Percentiles rank a stretch among this genome's conserved stretches.
Evolutionary conservation across 92 coral and sea anemone species (phyloP).

Genomic region (Paragorgia papillata): DNA sequence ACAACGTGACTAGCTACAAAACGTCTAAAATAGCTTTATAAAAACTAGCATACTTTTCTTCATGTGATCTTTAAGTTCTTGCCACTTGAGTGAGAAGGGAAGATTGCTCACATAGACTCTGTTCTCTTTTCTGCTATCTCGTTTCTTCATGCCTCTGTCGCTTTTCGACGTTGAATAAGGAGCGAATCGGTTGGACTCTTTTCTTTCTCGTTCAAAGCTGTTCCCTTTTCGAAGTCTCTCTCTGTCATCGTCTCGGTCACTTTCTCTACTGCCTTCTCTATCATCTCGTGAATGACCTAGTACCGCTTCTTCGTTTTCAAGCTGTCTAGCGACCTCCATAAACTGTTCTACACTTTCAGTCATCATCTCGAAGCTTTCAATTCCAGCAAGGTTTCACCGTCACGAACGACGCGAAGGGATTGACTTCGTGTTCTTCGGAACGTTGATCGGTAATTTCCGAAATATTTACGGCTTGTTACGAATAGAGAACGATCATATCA

Average conservation of each 20-base stretch:
- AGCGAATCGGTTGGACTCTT: slow-evolving; percentile 72
- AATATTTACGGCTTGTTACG: no score
- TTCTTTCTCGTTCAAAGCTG: slow-evolving; percentile 81
- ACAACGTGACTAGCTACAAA: no score
- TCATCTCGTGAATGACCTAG: slow-evolving; percentile 59
- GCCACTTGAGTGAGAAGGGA: slow-evolving; percentile 86
- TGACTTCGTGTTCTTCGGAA: no score
- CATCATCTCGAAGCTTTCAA: slow-evolving; percentile 9
- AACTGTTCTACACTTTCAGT: slow-evolving; percentile 38
- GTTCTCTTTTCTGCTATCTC: slow-evolving; percentile 65
- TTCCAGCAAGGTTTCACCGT: no score
- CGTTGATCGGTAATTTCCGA: no score
- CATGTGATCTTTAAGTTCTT: slow-evolving; percentile 87
- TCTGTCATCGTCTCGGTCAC: slow-evolving; percentile 82
- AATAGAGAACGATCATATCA: no score
- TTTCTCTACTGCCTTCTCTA: slow-evolving; percentile 87
- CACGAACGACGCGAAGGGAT: no score
- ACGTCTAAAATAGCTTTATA: no score
- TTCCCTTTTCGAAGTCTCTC: slow-evolving; percentile 82
- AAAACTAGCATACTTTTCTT: slow-evolving; percentile 68
- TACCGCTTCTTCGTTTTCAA: slow-evolving; percentile 60
- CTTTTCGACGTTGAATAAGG: slow-evolving; percentile 72
- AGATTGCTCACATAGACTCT: slow-evolving; percentile 86
- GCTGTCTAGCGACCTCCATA: slow-evolving; percentile 30
- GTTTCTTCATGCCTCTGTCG: slow-evolving; percentile 22